These are phyloP conservation scores for Acanthopleura granulata DNA, from an alignment of 2,888 invertebrate species.

Conservation along the genomic window DNA sequence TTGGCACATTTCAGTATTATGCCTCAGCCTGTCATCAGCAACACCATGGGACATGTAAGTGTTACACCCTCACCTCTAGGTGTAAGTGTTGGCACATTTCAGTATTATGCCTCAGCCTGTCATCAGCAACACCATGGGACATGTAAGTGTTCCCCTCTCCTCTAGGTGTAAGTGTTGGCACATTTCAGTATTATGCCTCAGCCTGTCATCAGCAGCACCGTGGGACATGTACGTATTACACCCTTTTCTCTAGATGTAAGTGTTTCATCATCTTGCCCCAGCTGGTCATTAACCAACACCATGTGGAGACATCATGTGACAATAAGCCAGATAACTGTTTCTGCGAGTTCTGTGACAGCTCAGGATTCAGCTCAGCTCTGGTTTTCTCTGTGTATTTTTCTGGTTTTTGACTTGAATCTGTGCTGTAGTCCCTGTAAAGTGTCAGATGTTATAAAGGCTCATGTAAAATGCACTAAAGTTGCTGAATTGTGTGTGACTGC, in stretches of 20 bases:
- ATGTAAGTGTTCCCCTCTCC: slow-evolving; percentile 48
- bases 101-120: slow-evolving; percentile 71
- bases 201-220: slow-evolving; percentile 58
- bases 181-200: slow-evolving; percentile 79
- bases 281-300: slow-evolving; percentile 60
- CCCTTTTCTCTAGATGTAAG: background rate
- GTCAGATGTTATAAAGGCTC: too few species aligned
- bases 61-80: too few species aligned
- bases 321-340: too few species aligned
- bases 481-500: too few species aligned
- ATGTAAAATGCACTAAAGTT: too few species aligned
- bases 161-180: slow-evolving; percentile 67
- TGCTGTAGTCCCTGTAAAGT: too few species aligned
- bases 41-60: slow-evolving; percentile 61
- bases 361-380: too few species aligned
- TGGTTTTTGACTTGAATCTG: too few species aligned
- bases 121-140: slow-evolving; percentile 52
- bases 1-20: slow-evolving; percentile 82
- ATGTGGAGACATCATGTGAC: too few species aligned
- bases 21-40: slow-evolving; percentile 67
- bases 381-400: too few species aligned
- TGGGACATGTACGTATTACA: slow-evolving; percentile 66
- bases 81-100: too few species aligned
- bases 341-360: too few species aligned
- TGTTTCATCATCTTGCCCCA: slow-evolving; percentile 75